Conservation (phyloP, 2,113 vertebrate species). For the Paraplagusia blochii region DNA sequence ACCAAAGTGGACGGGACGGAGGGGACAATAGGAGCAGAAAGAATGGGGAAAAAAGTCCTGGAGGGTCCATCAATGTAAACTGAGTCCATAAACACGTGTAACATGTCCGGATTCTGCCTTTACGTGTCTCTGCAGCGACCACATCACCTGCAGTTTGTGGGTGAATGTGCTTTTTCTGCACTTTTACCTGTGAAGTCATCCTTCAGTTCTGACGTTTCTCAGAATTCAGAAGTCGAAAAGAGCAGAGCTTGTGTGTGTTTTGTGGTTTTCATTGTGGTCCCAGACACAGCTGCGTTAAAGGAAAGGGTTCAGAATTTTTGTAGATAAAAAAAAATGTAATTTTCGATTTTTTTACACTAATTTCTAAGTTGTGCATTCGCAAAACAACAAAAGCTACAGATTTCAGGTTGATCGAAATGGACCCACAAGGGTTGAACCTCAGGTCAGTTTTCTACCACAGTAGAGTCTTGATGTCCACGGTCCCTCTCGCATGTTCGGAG, state of each 20-base stretch:
- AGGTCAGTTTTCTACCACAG: too few species aligned
- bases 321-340: too few species aligned
- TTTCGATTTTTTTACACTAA: too few species aligned
- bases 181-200: not conserved
- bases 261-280: too few species aligned
- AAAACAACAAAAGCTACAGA: too few species aligned
- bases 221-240: not conserved
- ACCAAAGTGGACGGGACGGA: constrained; percentile 23
- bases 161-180: constrained; percentile 15
- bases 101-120: constrained; percentile 71
- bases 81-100: constrained; percentile 74
- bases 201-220: constrained; percentile 3
- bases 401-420: too few species aligned
- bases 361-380: too few species aligned
- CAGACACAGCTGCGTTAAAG: too few species aligned
- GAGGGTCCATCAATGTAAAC: constrained; percentile 71
- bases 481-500: constrained; percentile 12
- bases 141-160: constrained; percentile 30
- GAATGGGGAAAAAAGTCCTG: constrained; percentile 45
- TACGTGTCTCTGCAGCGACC: constrained; percentile 51
- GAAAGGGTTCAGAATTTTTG: too few species aligned
- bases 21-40: constrained; percentile 9
- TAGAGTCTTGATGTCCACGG: not conserved
- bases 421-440: too few species aligned
- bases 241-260: too few species aligned